Evolutionary conservation across 2,113 vertebrate genomes (phyloP).

Genomic region (Gopherus evgoodei): DNA sequence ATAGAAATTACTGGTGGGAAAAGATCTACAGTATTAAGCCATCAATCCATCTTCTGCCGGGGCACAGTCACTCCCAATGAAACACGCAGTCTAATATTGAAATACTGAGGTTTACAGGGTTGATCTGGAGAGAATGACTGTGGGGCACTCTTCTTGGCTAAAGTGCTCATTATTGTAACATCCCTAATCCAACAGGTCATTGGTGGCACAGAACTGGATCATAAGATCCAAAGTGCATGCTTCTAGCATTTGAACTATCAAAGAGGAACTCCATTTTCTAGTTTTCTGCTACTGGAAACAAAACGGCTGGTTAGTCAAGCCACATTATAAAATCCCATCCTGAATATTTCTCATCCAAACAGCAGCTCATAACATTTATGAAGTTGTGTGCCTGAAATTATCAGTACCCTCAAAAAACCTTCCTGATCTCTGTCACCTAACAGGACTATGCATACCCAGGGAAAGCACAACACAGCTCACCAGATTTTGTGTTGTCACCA

Average conservation of each 20-base stretch:
- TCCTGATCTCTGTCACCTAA: not conserved
- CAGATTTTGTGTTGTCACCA: not conserved
- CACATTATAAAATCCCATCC: not conserved
- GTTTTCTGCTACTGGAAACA: not conserved
- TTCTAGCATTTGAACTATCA: not conserved
- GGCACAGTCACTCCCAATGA: not conserved
- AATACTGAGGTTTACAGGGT: fast-evolving
- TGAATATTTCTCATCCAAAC: not conserved
- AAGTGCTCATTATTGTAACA: not conserved
- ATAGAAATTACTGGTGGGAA: not conserved
- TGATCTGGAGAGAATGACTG: not conserved
- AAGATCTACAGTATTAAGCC: not conserved
- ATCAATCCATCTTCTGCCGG: not conserved
- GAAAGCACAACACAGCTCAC: not conserved
- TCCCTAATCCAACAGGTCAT: fast-evolving
- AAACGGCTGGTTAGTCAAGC: not conserved
- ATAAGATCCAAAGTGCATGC: not conserved
- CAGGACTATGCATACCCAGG: fast-evolving
- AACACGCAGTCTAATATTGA: not conserved
- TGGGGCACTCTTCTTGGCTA: not conserved
- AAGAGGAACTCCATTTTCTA: not conserved
- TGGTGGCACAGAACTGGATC: not conserved
- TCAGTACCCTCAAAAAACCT: not conserved
- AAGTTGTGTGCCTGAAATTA: not conserved
- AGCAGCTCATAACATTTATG: not conserved